Conservation (phyloP, 2,113 vertebrate genomes). For the Eonycteris spelaea region DNA sequence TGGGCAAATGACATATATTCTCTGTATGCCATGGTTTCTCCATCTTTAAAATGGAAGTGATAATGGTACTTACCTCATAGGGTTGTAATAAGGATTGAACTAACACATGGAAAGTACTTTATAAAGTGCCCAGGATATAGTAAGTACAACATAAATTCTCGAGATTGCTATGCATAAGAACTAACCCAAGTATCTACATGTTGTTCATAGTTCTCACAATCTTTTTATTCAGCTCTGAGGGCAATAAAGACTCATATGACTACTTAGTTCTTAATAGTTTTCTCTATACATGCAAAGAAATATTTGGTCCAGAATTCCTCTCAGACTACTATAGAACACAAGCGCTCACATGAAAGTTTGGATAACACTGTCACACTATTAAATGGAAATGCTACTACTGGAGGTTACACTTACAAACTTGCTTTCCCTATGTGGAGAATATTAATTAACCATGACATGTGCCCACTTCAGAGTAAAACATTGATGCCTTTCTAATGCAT, state of each 20-base stretch:
- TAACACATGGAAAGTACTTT: not conserved
- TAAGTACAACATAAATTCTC: not conserved
- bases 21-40: not conserved
- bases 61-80: not conserved
- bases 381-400: not conserved
- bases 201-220: not conserved
- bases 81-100: not conserved
- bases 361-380: not conserved
- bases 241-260: not conserved
- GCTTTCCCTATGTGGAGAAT: not conserved
- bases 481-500: not conserved
- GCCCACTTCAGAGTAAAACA: not conserved
- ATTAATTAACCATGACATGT: not conserved
- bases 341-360: not conserved
- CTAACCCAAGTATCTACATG: not conserved
- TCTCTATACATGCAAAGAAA: not conserved
- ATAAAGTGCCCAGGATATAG: not conserved
- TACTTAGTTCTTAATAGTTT: not conserved
- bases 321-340: not conserved
- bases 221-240: not conserved
- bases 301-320: conserved; percentile 2
- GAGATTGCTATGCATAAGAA: not conserved
- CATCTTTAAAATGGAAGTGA: not conserved
- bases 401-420: not conserved
- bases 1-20: not conserved